Percentiles rank a stretch among this genome's conserved stretches.
These are phyloP conservation scores for Macaria liturata DNA, from an alignment of 2,888 invertebrate genomes.

Conservation along the genomic window DNA sequence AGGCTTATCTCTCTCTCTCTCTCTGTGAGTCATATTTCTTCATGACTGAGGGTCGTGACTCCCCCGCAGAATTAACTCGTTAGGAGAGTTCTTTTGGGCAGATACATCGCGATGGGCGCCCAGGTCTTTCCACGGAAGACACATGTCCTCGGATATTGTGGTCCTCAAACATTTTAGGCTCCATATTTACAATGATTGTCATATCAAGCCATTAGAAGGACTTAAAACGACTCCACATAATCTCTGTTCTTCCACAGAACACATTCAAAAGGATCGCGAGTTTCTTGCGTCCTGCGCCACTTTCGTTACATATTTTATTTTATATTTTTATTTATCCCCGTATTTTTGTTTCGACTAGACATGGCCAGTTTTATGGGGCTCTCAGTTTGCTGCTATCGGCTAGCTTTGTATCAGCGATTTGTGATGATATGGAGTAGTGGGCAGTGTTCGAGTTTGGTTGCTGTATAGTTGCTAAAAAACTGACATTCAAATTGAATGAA, in stretches of 20 bases:
- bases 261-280: constrained; percentile 79
- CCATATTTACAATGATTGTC: no score
- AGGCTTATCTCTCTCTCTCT: no score
- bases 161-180: no score
- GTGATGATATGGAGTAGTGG: constrained; percentile 32
- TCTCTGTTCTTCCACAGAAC: constrained; percentile 52
- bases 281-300: constrained; percentile 78
- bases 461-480: background rate
- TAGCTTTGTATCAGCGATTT: constrained; percentile 46
- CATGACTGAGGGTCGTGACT: no score
- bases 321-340: constrained; percentile 78
- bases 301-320: constrained; percentile 81
- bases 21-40: no score
- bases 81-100: no score
- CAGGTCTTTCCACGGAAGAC: no score
- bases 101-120: no score
- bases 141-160: no score
- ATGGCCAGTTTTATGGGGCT: constrained; percentile 59
- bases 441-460: constrained; percentile 4
- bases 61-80: no score
- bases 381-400: constrained; percentile 34
- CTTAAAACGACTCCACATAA: constrained; percentile 42
- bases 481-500: background rate
- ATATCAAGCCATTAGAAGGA: constrained; percentile 1
- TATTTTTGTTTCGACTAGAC: constrained; percentile 78